phyloP scores from a whole-genome alignment of 2,113 vertebrate genomes.

The Carollia perspicillata region DNA sequence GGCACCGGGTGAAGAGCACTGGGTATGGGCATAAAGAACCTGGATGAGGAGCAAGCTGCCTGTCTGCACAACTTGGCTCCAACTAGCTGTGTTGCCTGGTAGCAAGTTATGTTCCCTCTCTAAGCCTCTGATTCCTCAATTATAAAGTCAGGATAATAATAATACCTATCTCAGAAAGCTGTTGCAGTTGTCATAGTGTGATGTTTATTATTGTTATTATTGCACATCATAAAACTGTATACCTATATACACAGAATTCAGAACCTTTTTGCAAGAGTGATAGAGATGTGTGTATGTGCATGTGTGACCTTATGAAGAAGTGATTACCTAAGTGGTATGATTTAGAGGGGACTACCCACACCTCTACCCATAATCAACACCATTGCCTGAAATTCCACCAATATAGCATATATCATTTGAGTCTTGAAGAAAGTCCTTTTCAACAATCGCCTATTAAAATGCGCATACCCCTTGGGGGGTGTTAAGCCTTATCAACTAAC shows the following conservation, averaged over 20 bases:
- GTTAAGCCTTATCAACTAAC: constrained; percentile 76
- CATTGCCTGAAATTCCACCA: constrained; percentile 50
- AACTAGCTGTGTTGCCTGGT: neutral
- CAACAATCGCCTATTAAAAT: constrained; percentile 72
- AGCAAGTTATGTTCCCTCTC: neutral
- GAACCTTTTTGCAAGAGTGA: constrained; percentile 37
- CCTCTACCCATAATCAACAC: constrained; percentile 53
- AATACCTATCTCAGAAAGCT: neutral
- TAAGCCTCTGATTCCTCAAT: neutral
- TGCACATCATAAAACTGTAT: constrained; percentile 34
- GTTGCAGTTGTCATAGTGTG: neutral
- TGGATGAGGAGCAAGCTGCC: neutral
- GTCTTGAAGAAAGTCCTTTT: constrained; percentile 58
- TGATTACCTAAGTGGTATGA: constrained; percentile 55
- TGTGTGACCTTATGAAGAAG: constrained; percentile 48
- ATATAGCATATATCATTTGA: constrained; percentile 57
- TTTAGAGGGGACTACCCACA: constrained; percentile 52
- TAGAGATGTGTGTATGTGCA: neutral
- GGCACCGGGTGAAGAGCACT: neutral
- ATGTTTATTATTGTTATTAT: constrained; percentile 49
- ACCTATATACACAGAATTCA: constrained; percentile 31
- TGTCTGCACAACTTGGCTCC: neutral
- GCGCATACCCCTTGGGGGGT: constrained; percentile 68
- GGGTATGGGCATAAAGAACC: neutral
- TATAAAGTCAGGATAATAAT: neutral